Conservation (phyloP, 2,797 vertebrate genomes). For the Halcyon badia region DNA sequence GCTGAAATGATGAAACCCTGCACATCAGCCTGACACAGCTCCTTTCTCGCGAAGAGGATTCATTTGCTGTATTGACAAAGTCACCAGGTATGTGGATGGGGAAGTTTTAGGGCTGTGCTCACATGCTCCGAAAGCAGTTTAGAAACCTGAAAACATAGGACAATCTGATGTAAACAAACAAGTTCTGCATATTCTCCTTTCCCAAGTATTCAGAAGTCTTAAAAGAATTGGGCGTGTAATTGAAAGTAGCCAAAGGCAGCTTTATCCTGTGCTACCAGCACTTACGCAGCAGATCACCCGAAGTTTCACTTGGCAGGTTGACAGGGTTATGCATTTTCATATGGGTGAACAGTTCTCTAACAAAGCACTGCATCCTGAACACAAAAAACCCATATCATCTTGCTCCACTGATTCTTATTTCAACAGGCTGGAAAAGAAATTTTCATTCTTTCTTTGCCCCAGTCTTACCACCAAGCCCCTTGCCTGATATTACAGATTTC, state of each 20-base stretch:
- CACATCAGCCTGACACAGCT: not conserved
- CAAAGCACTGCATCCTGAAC: not conserved
- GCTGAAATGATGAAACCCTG: not conserved
- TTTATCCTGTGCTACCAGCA: slow-evolving; percentile 37
- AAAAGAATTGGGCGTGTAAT: slow-evolving; percentile 68
- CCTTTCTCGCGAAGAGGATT: not conserved
- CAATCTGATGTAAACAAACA: slow-evolving; percentile 65
- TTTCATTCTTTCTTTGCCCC: not conserved
- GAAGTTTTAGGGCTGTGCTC: slow-evolving; percentile 47
- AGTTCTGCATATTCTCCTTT: slow-evolving; percentile 60
- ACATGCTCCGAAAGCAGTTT: slow-evolving; percentile 41
- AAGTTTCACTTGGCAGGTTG: slow-evolving; percentile 72
- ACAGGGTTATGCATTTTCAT: slow-evolving; percentile 36
- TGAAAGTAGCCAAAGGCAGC: slow-evolving; percentile 67
- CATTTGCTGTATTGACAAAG: not conserved
- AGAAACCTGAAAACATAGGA: slow-evolving; percentile 60
- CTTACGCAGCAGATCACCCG: slow-evolving; percentile 13
- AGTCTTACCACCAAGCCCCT: not conserved
- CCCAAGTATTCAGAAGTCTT: slow-evolving; percentile 64
- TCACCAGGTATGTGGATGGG: slow-evolving; percentile 61
- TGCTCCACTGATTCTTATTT: not conserved
- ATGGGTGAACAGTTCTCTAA: not conserved
- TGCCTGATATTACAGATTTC: not conserved
- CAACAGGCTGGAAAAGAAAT: not conserved
- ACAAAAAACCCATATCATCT: not conserved